Evolutionary conservation across 2,113 vertebrate genomes (phyloP).

Genomic region (Mionectes macconnelli): DNA sequence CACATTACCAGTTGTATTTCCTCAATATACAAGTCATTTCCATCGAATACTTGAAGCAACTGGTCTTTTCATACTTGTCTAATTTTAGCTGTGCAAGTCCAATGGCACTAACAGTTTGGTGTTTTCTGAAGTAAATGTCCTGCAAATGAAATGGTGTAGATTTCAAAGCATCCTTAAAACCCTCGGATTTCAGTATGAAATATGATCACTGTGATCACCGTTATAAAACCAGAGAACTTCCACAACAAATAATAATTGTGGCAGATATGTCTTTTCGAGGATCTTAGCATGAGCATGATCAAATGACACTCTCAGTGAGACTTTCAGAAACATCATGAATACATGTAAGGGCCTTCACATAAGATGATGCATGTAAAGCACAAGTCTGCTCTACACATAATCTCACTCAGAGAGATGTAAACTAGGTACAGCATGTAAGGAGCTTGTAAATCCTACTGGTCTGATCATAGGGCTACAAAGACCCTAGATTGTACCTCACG

Average conservation of each 20-base stretch:
- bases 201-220: not conserved
- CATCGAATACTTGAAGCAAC: not conserved
- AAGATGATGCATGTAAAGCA: not conserved
- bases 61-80: not conserved
- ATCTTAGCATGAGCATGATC: not conserved
- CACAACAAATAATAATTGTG: not conserved
- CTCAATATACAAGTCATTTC: not conserved
- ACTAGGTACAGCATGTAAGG: not conserved
- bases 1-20: not conserved
- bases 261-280: not conserved
- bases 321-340: not conserved
- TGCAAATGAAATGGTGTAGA: not conserved
- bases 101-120: not conserved
- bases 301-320: not conserved
- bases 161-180: not conserved
- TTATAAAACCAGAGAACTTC: not conserved
- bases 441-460: not conserved
- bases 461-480: fast-evolving
- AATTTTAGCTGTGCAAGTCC: not conserved
- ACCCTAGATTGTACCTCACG: not conserved
- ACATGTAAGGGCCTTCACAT: not conserved
- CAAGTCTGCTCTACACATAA: not conserved
- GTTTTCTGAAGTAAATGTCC: not conserved
- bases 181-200: not conserved
- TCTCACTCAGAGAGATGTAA: not conserved